A percentile compares a stretch with the other conserved stretches of the same genome.
phyloP scores from a whole-genome alignment of 2,113 vertebrate species.

The Toxotes chatareus region DNA sequence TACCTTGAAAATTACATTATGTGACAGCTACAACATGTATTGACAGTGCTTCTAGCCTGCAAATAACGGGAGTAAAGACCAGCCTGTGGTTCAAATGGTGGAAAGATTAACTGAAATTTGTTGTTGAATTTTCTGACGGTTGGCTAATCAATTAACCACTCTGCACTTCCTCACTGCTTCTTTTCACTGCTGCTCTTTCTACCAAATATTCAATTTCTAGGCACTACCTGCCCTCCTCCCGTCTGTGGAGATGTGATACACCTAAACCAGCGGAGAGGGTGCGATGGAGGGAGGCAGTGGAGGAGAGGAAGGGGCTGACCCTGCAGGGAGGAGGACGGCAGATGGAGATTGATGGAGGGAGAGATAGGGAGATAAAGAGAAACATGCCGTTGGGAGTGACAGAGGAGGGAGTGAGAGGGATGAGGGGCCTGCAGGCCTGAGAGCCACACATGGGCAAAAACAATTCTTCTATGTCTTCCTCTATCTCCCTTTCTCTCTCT shows the following conservation, averaged over 20 bases:
- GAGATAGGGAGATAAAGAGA: slow-evolving; percentile 78
- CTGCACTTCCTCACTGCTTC: slow-evolving; percentile 8
- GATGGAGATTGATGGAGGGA: slow-evolving; percentile 81
- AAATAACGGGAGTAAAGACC: neutral
- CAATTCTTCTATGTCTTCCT: slow-evolving; percentile 72
- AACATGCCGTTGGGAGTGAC: slow-evolving; percentile 76
- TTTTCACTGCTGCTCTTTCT: slow-evolving; percentile 6
- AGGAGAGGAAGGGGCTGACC: slow-evolving; percentile 58
- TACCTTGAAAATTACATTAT: neutral
- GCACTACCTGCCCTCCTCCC: slow-evolving; percentile 42
- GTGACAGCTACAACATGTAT: neutral
- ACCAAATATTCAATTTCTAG: slow-evolving; percentile 50
- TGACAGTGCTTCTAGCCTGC: neutral
- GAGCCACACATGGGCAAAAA: slow-evolving; percentile 76
- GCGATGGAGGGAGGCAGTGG: slow-evolving; percentile 39
- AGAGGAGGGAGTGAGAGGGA: slow-evolving; percentile 69
- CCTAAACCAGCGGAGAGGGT: slow-evolving; percentile 57
- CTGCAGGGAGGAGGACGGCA: slow-evolving; percentile 70
- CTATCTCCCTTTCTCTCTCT: slow-evolving; percentile 49
- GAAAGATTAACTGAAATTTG: neutral
- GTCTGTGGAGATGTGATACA: slow-evolving; percentile 64
- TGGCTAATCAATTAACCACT: neutral
- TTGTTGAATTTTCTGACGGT: neutral
- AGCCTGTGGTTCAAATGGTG: neutral
- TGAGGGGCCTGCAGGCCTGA: slow-evolving; percentile 76